Evolutionary conservation across 2,797 vertebrate species (phyloP).

Genomic region (Hypotaenidia okinawae): DNA sequence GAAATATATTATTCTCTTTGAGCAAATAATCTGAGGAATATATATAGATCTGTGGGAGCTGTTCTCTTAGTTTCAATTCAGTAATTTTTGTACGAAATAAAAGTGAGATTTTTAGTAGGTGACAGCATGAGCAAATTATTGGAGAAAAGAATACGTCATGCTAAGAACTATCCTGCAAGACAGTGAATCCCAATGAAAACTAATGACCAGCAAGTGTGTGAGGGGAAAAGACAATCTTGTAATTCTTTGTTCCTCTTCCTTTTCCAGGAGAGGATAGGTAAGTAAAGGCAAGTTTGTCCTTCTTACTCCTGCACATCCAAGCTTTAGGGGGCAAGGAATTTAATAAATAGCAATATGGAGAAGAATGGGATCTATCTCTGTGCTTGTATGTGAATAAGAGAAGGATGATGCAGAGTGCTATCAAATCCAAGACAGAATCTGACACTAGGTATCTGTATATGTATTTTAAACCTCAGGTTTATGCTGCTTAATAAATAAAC

Average conservation of each 20-base stretch:
- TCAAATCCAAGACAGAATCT: background rate
- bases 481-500: background rate
- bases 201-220: background rate
- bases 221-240: background rate
- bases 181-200: background rate
- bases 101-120: background rate
- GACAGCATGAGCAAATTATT: background rate
- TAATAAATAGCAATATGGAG: background rate
- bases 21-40: slow-evolving; percentile 27
- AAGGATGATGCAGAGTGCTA: background rate
- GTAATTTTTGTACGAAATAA: background rate
- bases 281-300: background rate
- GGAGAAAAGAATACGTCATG: background rate
- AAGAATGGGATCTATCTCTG: background rate
- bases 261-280: background rate
- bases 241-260: background rate
- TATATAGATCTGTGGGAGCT: background rate
- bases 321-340: background rate
- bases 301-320: background rate
- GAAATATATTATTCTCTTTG: slow-evolving; percentile 14
- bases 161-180: background rate
- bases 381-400: background rate
- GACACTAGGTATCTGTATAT: background rate
- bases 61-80: background rate
- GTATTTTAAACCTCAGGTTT: background rate